Percentiles rank a stretch among this genome's conserved stretches.
These are phyloP conservation scores for Trachelus stipa DNA, from an alignment of 2,888 invertebrate species.

Conservation along the genomic window DNA sequence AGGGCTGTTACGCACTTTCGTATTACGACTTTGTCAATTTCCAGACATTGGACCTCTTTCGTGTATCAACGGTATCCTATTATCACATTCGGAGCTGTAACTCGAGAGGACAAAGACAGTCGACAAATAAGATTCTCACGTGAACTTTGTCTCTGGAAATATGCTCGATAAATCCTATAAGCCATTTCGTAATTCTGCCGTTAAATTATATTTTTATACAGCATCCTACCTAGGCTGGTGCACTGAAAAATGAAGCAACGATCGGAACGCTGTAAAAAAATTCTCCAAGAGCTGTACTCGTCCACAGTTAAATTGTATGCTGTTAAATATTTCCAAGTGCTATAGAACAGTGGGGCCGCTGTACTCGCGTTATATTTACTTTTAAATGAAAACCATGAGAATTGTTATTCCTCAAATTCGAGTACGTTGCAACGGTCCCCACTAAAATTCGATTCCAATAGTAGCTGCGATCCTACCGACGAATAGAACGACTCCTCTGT, in stretches of 20 bases:
- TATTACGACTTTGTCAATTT: background rate
- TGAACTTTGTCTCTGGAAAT: background rate
- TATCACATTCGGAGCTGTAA: background rate
- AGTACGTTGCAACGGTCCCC: background rate
- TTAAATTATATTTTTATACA: background rate
- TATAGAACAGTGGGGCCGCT: background rate
- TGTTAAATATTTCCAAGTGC: background rate
- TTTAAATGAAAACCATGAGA: background rate
- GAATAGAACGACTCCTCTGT: no score
- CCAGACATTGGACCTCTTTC: no score
- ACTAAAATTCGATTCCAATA: background rate
- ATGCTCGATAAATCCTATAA: background rate
- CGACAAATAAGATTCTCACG: background rate
- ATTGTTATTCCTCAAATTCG: background rate
- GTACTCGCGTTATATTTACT: background rate
- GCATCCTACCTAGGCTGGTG: background rate
- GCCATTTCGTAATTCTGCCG: background rate
- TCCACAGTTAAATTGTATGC: background rate
- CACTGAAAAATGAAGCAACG: background rate
- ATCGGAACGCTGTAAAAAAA: background rate
- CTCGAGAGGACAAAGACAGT: background rate
- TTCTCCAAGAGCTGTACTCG: background rate
- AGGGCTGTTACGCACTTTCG: background rate
- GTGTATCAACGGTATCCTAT: no score
- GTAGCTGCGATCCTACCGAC: background rate